A percentile compares a stretch with the other conserved stretches of the same genome.
phyloP scores from a whole-genome alignment of 2,888 invertebrate species.

The Odontocerum albicorne region DNA sequence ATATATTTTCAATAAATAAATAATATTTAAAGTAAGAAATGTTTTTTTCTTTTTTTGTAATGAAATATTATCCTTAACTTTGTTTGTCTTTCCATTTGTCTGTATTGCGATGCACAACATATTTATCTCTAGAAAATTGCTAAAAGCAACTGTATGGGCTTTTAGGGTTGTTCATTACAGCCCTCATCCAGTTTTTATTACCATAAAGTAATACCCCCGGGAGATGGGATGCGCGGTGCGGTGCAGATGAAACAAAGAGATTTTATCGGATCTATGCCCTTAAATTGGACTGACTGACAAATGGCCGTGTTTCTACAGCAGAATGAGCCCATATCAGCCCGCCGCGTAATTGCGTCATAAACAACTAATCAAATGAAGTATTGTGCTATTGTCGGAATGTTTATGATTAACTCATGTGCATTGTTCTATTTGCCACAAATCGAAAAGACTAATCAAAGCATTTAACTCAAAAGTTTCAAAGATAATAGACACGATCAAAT shows the following conservation, averaged over 20 bases:
- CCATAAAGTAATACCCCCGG: conserved; percentile 28
- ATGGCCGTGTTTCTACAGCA: conserved; percentile 22
- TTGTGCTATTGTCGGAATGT: background rate
- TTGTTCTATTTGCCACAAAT: background rate
- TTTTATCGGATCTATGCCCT: conserved; percentile 24
- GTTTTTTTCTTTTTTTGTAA: too few relatives aligned
- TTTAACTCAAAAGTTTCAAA: too few relatives aligned
- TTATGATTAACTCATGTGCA: too few relatives aligned
- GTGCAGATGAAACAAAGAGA: conserved; percentile 27
- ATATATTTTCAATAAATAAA: too few relatives aligned
- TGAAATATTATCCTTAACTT: too few relatives aligned
- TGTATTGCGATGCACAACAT: too few relatives aligned
- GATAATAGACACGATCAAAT: too few relatives aligned
- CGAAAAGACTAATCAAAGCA: too few relatives aligned
- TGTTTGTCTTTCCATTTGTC: too few relatives aligned
- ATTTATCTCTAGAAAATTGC: background rate
- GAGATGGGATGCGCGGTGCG: conserved; percentile 4
- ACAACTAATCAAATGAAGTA: conserved; percentile 7
- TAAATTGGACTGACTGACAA: conserved; percentile 29
- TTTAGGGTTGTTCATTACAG: conserved; percentile 21
- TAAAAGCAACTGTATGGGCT: conserved; percentile 7
- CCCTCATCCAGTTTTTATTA: conserved; percentile 30
- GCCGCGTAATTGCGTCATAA: conserved; percentile 16
- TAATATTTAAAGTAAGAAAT: too few relatives aligned
- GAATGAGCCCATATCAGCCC: conserved; percentile 10